Evolutionary conservation across 2,888 invertebrate species (phyloP), one percentile per base, ranked within the genome.

Genomic region (Acleris literana): DNA sequence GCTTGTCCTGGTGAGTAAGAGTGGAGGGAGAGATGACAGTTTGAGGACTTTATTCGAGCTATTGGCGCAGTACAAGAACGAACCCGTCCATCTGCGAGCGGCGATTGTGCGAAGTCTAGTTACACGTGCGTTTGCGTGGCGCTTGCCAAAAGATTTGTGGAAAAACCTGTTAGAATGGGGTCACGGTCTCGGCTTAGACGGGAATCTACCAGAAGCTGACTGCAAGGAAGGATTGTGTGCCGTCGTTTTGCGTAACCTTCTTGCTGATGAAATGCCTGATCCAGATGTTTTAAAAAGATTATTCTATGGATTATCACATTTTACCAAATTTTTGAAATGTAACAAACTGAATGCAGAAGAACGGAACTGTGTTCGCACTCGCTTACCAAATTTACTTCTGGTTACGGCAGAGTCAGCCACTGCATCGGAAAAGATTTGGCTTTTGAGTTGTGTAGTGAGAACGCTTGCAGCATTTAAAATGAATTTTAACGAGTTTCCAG

Each of bases 161-260:
- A n/a, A 17, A 11, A 20, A 55, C 18, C 39, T 68, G 20, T 20
- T 51, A 5, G 48, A 20, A 20, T 20, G 20, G 20, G 20, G 20
- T 20, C 20, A 20, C 20, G 20, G 20, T 20, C 20, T 20, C 33
- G 68, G 68, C n/a, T 29, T 68, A 33, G 68, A 63, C 33, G 68
- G 68, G 9, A n/a, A n/a, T 13, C n/a, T 48, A 2, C 43, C 59
- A 51, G 68, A 63, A 59, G 63, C 49, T 6, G 17, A 22, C 11
- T 68, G 68, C 22, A 53, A 25, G 3, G 68, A 68, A 17, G 68
- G 68, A 9, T 20, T 68, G 20, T 63, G 63, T 51, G 68, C 68
- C 25, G 59, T 63, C 29, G 48, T 64, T 5, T 48, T 64, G n/a
- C 53, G 64, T 39, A 48, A 54, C 48, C 53, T 64, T 7, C 64